A percentile compares a stretch with the other conserved stretches of the same genome.
These are phyloP conservation scores for Drosophila diplacantha DNA, from an alignment of 2,888 invertebrate species.

Conservation along the genomic window DNA sequence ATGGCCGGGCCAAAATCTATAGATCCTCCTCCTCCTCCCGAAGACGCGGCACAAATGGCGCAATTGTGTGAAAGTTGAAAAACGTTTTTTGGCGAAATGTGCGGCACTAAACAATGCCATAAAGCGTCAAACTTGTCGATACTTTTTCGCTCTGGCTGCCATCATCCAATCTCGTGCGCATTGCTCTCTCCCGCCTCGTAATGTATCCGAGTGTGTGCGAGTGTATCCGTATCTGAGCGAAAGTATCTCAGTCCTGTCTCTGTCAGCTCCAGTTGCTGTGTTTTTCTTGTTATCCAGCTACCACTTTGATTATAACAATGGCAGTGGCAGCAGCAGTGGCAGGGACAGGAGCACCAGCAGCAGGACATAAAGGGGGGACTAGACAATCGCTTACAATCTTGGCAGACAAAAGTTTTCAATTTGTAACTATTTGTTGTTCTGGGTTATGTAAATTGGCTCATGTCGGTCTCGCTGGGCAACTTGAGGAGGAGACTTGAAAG, in stretches of 20 bases:
- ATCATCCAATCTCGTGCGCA: conserved; percentile 39
- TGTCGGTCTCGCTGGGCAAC: conserved; percentile 48
- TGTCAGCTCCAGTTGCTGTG: conserved; percentile 52
- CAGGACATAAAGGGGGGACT: conserved; percentile 10
- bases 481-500: conserved; percentile 33
- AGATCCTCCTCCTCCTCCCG: conserved; percentile 8
- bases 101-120: conserved; percentile 72
- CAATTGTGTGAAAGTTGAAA: conserved; percentile 74
- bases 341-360: conserved; percentile 8
- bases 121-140: conserved; percentile 74
- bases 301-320: conserved; percentile 72
- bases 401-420: conserved; percentile 69
- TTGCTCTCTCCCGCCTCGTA: conserved; percentile 16
- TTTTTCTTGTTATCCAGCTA: conserved; percentile 59
- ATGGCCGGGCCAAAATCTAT: conserved; percentile 18
- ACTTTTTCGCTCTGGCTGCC: conserved; percentile 49
- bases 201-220: conserved; percentile 30
- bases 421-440: conserved; percentile 71
- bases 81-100: conserved; percentile 73
- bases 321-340: conserved; percentile 34
- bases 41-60: conserved; percentile 69
- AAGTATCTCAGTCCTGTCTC: conserved; percentile 40
- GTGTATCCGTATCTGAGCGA: conserved; percentile 20
- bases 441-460: conserved; percentile 68
- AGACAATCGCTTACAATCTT: conserved; percentile 72